A percentile compares a stretch with the other conserved stretches of the same genome.
Evolutionary conservation across 2,113 vertebrate genomes (phyloP).

Genomic region (Casuarius casuarius): DNA sequence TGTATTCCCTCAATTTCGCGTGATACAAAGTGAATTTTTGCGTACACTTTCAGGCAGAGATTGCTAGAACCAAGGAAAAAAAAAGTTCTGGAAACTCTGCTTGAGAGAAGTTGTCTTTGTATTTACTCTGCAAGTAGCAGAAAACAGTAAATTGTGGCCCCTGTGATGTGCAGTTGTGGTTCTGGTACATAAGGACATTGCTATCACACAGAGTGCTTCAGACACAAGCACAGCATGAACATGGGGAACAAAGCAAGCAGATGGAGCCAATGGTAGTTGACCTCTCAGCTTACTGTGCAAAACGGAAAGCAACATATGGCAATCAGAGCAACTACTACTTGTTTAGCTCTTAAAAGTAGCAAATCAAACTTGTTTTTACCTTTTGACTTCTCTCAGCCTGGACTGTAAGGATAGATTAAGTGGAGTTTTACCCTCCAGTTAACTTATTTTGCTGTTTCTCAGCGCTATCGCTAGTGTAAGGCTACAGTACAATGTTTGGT

Average conservation of each 20-base stretch:
- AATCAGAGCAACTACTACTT: not conserved
- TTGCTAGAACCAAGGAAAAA: not conserved
- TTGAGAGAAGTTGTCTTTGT: not conserved
- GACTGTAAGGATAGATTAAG: not conserved
- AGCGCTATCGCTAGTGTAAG: not conserved
- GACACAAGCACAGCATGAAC: not conserved
- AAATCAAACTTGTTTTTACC: not conserved
- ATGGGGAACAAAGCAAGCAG: not conserved
- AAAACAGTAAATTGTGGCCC: not conserved
- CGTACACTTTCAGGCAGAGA: not conserved
- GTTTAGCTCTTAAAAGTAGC: not conserved
- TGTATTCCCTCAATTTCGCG: not conserved
- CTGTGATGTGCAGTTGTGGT: not conserved
- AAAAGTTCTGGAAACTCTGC: not conserved
- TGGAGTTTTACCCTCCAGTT: not conserved
- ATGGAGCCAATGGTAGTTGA: not conserved
- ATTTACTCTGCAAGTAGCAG: not conserved
- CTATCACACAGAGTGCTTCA: not conserved
- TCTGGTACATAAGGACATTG: not conserved
- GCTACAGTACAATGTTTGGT: not conserved
- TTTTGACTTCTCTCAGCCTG: not conserved
- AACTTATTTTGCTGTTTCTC: not conserved
- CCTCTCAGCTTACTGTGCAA: not conserved
- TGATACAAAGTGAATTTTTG: not conserved
- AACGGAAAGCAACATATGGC: not conserved